A percentile compares a stretch with the other conserved stretches of the same genome.
Conservation (phyloP, 2,888 invertebrate genomes). For the Phasia obesa region DNA sequence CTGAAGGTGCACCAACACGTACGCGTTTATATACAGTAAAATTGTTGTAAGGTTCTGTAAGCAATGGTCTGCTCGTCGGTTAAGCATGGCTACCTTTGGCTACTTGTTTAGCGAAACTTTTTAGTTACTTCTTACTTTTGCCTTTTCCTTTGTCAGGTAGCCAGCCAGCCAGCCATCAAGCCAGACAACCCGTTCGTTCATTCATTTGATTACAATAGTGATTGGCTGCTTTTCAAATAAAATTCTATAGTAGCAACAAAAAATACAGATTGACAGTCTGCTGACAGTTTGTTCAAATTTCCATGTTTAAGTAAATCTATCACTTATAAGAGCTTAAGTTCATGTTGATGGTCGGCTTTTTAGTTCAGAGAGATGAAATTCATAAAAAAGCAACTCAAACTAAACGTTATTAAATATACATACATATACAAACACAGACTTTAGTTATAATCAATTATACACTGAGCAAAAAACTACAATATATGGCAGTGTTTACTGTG, state of each 20-base stretch:
- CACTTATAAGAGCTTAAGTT: constrained; percentile 4
- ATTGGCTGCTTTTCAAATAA: constrained; percentile 59
- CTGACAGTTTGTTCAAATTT: constrained; percentile 62
- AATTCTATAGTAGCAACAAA: constrained; percentile 38
- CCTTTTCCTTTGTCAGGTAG: background rate
- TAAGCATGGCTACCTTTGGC: constrained; percentile 59
- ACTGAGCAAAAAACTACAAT: constrained; percentile 13
- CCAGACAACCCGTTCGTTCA: constrained; percentile 33
- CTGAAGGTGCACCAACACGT: constrained; percentile 64
- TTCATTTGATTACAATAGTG: constrained; percentile 66
- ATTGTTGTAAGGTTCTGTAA: constrained; percentile 44
- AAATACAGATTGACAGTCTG: constrained; percentile 59
- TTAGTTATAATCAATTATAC: constrained; percentile 23
- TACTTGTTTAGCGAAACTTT: constrained; percentile 55
- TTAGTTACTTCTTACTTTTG: constrained; percentile 39
- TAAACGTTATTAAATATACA: constrained; percentile 34
- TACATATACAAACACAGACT: background rate
- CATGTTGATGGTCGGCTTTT: constrained; percentile 47
- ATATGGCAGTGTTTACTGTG: too few relatives aligned
- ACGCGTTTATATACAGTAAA: constrained; percentile 38
- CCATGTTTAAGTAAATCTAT: constrained; percentile 48
- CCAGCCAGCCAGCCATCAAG: background rate
- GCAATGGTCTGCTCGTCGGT: constrained; percentile 30
- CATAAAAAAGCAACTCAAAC: constrained; percentile 14
- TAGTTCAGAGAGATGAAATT: background rate